Conservation (phyloP, 2,113 vertebrate genomes). For the Symphodus melops region DNA sequence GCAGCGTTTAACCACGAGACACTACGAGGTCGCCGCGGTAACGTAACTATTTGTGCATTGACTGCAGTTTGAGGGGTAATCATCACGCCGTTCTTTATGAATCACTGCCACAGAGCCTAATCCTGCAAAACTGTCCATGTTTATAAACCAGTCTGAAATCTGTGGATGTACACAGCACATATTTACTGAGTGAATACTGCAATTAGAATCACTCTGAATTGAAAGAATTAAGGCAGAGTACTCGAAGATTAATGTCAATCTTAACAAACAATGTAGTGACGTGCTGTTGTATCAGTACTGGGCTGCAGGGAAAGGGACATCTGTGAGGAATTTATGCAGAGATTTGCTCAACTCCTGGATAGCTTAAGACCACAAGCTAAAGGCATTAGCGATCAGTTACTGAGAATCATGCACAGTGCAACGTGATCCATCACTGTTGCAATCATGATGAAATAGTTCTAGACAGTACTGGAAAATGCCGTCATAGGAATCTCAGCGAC, state of each 20-base stretch:
- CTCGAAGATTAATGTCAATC: neutral
- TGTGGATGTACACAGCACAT: neutral
- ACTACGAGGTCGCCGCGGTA: neutral
- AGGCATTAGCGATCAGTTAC: constrained; percentile 1
- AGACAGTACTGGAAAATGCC: constrained; percentile 43
- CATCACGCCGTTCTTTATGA: constrained; percentile 10
- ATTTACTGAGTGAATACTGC: neutral
- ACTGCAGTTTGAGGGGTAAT: neutral
- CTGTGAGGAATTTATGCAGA: neutral
- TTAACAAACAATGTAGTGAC: neutral
- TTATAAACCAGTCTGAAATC: neutral
- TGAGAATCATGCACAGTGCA: neutral
- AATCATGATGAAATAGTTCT: constrained; percentile 35
- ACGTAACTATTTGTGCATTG: constrained; percentile 7
- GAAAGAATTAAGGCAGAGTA: neutral
- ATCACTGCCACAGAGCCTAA: constrained; percentile 9
- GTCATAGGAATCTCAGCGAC: constrained; percentile 39
- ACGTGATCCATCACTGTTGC: neutral
- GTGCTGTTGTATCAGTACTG: neutral
- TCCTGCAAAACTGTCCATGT: constrained; percentile 27
- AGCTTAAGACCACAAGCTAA: neutral
- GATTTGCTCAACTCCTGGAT: neutral
- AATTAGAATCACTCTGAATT: neutral
- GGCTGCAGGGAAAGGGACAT: constrained; percentile 12
- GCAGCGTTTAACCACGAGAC: neutral